Percentiles rank a stretch among this genome's conserved stretches.
These are phyloP conservation scores for Ichneumoninae sp. DNA, from an alignment of 2,888 invertebrate species.

Conservation along the genomic window DNA sequence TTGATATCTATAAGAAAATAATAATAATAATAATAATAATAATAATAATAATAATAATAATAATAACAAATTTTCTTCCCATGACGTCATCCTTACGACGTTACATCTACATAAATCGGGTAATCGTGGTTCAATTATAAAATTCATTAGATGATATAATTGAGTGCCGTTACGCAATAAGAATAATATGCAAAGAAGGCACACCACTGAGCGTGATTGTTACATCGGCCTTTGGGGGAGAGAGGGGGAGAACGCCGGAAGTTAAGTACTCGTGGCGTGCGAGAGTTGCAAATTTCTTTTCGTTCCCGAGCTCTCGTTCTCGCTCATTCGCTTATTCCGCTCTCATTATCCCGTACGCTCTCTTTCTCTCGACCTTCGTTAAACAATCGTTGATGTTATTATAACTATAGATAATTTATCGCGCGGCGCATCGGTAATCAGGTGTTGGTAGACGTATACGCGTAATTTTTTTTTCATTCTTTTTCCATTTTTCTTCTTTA, in stretches of 20 bases:
- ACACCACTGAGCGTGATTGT: constrained; percentile 69
- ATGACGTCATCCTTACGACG: constrained; percentile 35
- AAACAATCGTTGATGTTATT: constrained; percentile 31
- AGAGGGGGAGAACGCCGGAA: constrained; percentile 44
- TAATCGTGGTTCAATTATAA: constrained; percentile 55
- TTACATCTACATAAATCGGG: constrained; percentile 52
- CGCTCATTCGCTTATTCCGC: constrained; percentile 55
- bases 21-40: not conserved
- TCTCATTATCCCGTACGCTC: constrained; percentile 41
- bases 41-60: constrained; percentile 1
- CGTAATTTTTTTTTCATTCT: constrained; percentile 32
- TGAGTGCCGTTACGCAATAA: constrained; percentile 65
- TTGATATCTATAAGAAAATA: constrained; percentile 25
- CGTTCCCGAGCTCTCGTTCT: constrained; percentile 52
- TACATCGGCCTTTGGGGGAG: constrained; percentile 63
- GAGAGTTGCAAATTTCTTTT: constrained; percentile 66
- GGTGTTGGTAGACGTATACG: constrained; percentile 10
- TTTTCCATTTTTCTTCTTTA: constrained; percentile 26
- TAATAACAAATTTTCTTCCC: constrained; percentile 39
- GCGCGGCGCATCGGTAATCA: constrained; percentile 26
- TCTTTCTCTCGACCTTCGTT: constrained; percentile 7
- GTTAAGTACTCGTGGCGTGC: constrained; percentile 55
- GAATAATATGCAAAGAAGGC: constrained; percentile 61
- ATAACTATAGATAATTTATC: constrained; percentile 37
- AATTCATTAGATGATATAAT: constrained; percentile 52